Base-by-base conservation (phyloP, 1,140 invertebrate species). In the Thaumatotibia leucotreta region DNA sequence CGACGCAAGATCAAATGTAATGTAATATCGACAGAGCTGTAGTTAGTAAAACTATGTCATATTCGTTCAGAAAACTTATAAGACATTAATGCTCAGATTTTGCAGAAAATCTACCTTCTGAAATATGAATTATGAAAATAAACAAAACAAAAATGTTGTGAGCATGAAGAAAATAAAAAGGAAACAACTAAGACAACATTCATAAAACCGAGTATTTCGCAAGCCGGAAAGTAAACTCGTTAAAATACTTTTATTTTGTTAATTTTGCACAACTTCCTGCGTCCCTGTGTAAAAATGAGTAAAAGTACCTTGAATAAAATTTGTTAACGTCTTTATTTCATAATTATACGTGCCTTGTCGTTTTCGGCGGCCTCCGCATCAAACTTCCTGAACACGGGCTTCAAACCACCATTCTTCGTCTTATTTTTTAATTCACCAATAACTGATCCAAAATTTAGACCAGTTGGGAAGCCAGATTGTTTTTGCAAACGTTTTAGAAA, bases 361-460 rank as follows among this genome's bases (percentile, higher is more conserved):
- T 74, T 75, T 63, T 85, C 80, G 35, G 78, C 75, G 24, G 70
- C 62, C 61, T 86, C 84, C 31, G 70, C 61, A 50, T 52, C 66
- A 64, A 91, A 89, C 65, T 91, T 91, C 73, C 80, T 89, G 67
- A 91, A 91, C 22, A 91, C 88, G 5, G 88, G 86, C 72, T 91
- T 91, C 20, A 88, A 65, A 32, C 74, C 79, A 10, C 80, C 80
- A 27, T 81, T 86, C 61, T 80, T 83, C 2, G 88, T 91, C 80
- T 88, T 89, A 64, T 74, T 82, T 63, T 84, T 88, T 49, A 91
- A 67, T 72, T 91, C 88, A n/a, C 88, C 88, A 32, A 91, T 91
- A 14, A 91, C 80, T 10, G 88, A 89, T 54, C 86, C 88, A 63
- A 91, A 91, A 64, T 91, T 88, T n/a, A 91, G 65, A 22, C 84